Evolutionary conservation across 2,888 invertebrate species (phyloP), one percentile per base, ranked within the genome.

Genomic region (Aethes cnicana): DNA sequence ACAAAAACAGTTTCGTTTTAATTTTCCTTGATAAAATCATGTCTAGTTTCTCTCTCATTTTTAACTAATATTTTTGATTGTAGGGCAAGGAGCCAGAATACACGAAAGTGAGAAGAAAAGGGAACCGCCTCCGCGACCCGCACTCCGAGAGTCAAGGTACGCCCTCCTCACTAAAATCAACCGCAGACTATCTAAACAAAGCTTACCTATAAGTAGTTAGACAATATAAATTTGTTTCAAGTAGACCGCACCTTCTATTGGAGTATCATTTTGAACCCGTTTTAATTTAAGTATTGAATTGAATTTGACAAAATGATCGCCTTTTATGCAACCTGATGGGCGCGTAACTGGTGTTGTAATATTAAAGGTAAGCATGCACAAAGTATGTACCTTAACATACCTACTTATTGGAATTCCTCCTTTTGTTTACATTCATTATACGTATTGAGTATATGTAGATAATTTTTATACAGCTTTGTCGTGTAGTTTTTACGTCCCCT

Each of bases 111-210:
- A 89, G 95, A 72, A 93, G 95, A 93, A 95, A 95, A 94, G 95
- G 94, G 60, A 93, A 93, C 59, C 90, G 94, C 68, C 91, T 95
- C 49, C 90, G 95, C 53, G 95, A 95, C 80, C 95, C 95, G 8
- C 95, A 95, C 84, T 95, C 95, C 2, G 95, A 95, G 77, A 95
- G 95, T 76, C 95, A 95, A 94, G 95, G 95, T 95, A 91, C 69
- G 62, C 35, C 39, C 14, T 30, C 16, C 8, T 46, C n/a, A 11
- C 18, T 39, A 14, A 16, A 33, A 26, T 41, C 39, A 53, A 41
- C 41, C 53, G 32, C 52, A 47, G 18, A 57, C 47, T 63, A 53
- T 60, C 61, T 64, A 55, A 72, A 69, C 60, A 61, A 62, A 71
- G 85, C 87, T 84, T 85, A 78, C 69, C 64, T 71, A 75, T 74